Conservation (phyloP, 2,797 vertebrate species). For the Mormyrus proboscirostris region DNA sequence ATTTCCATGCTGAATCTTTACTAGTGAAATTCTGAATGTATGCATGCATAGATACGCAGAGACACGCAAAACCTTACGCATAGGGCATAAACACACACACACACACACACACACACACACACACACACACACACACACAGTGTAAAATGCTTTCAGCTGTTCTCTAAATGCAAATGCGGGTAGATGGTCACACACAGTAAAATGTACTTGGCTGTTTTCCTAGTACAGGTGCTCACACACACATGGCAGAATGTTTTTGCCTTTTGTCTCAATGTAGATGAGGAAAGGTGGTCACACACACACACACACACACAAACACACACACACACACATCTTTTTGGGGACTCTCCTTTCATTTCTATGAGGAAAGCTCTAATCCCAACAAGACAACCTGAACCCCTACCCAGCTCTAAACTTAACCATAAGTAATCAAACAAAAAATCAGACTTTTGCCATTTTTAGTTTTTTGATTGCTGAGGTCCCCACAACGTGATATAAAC, state of each 20-base stretch:
- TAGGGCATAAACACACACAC: neutral
- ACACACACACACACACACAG: neutral
- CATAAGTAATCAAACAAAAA: neutral
- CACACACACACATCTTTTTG: neutral
- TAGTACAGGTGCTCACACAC: neutral
- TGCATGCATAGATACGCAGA: neutral
- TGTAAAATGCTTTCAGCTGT: neutral
- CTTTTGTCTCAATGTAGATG: neutral
- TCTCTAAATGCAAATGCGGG: neutral
- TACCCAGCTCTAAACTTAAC: neutral
- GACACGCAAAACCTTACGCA: neutral
- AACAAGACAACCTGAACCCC: neutral
- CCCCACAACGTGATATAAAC: neutral
- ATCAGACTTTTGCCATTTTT: neutral
- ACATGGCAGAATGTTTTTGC: neutral
- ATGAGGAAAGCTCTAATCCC: neutral
- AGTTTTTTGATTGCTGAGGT: neutral
- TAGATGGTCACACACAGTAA: constrained; percentile 31
- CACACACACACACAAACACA: neutral
- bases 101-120: neutral
- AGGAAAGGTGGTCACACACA: neutral
- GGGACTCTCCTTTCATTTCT: neutral
- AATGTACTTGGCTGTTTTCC: constrained; percentile 24
- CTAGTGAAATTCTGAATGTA: neutral
- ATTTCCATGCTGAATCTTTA: neutral